Base-by-base conservation (phyloP, 2,888 invertebrate genomes). In the Gandaritis pyraliata region DNA sequence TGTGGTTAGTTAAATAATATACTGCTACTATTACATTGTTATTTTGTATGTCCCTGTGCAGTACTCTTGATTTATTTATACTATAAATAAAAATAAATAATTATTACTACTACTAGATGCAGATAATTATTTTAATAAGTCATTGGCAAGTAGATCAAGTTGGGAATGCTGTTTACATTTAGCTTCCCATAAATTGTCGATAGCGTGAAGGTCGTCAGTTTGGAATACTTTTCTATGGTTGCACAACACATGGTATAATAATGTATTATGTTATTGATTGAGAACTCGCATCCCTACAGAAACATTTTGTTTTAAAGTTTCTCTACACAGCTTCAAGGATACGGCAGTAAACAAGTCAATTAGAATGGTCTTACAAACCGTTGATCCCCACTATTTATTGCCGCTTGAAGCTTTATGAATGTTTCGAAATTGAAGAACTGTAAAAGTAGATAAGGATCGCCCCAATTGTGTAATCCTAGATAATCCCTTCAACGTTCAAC, bases 371-470 rank as follows among this genome's bases (percentile, higher is more conserved):
- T 15, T 53, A 50, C 46, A 60, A 64, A 61, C 61, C 15, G 54
- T 51, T 52, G 58, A 57, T 33, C 61, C 52, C 41, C 50, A 33
- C 58, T 49, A 60, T 61, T 63, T 61, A 64, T 63, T 60, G 56
- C 57, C 56, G 59, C 62, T 50, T 68, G 65, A 62, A 71, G 61
- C 63, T 64, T 58, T 58, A 33, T 33, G 10, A 43, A 53, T 53
- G 61, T 76, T 72, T 70, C 66, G 64, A 72, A 70, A 76, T 56
- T 71, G 66, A 33, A 33, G 33, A 68, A 66, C 65, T 57, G 70
- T 73, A 64, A 66, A 68, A 65, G 58, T 36, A 69, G 72, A 76
- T 77, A 76, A 79, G 70, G 71, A 70, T 68, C 75, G 78, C 71
- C 76, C 75, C 65, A 69, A 74, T 76, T 78, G 71, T 65, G 71